Conservation (phyloP, 2,888 invertebrate species). For the Hemistola chrysoprasaria region DNA sequence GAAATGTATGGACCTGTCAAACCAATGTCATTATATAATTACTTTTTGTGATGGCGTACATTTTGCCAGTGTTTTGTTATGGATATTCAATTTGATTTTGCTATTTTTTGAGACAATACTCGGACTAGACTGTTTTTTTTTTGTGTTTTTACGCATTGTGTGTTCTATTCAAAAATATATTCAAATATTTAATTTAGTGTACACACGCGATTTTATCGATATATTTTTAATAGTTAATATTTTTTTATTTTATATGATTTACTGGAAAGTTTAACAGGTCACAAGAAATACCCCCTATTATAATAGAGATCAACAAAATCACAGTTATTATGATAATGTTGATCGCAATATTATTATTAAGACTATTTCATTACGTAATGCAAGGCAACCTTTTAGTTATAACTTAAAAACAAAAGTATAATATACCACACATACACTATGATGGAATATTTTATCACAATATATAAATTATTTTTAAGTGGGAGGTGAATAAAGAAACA, state of each 20-base stretch:
- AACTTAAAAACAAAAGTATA: conserved; percentile 37
- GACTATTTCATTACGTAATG: conserved; percentile 59
- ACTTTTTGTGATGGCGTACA: too few species aligned
- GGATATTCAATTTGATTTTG: conserved; percentile 4
- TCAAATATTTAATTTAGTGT: too few species aligned
- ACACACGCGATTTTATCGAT: too few species aligned
- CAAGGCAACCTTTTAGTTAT: conserved; percentile 67
- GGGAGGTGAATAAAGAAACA: conserved; percentile 13
- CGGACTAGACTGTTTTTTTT: too few species aligned
- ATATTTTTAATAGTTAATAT: conserved; percentile 1
- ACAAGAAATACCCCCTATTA: conserved; percentile 6
- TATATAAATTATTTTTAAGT: conserved; percentile 17
- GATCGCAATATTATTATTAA: conserved; percentile 12
- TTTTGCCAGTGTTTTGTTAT: conserved; percentile 25
- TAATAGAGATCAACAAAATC: conserved; percentile 20
- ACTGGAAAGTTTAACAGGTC: conserved; percentile 5
- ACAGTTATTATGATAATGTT: conserved; percentile 13
- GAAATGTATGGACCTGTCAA: conserved; percentile 14
- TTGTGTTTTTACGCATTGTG: too few species aligned
- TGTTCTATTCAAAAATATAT: conserved; percentile 25
- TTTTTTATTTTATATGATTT: neutral
- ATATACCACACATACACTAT: conserved; percentile 22
- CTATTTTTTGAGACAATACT: too few species aligned
- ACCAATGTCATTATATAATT: conserved; percentile 22
- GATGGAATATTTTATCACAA: conserved; percentile 51